Conservation (phyloP, 2,113 vertebrate genomes). For the Pygathrix nemaeus region DNA sequence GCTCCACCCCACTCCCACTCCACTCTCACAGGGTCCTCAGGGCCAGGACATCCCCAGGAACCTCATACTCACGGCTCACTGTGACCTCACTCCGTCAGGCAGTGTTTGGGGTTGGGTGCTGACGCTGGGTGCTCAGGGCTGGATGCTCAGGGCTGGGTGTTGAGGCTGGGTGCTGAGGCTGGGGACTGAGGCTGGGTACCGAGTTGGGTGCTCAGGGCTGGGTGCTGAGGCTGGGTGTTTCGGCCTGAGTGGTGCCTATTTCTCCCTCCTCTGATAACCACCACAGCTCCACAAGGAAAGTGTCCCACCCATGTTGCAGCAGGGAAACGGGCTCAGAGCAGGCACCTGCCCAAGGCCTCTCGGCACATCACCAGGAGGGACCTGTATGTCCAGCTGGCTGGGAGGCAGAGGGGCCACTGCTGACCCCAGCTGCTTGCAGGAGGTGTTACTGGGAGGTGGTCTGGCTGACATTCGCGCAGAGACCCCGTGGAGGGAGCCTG, state of each 20-base stretch:
- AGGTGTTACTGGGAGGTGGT: neutral
- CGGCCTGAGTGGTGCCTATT: neutral
- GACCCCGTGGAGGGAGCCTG: no score
- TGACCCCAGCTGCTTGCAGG: rapidly evolving
- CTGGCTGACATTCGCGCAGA: rapidly evolving
- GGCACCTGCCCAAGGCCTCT: neutral
- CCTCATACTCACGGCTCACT: neutral
- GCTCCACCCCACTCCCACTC: neutral
- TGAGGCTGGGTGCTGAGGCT: no score
- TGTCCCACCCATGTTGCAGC: neutral
- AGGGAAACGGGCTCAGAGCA: neutral
- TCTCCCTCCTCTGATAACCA: neutral
- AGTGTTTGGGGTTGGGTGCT: neutral
- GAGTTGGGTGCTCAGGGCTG: neutral
- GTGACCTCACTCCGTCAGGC: neutral
- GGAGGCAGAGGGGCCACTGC: neutral
- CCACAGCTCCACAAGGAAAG: neutral
- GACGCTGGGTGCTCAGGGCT: no score
- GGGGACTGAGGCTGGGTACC: no score
- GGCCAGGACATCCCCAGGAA: neutral
- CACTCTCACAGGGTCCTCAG: neutral
- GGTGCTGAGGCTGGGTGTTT: neutral
- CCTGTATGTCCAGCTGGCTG: rapidly evolving
- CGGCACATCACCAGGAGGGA: neutral
- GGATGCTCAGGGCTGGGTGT: no score